Evolutionary conservation across 2,888 invertebrate species (phyloP).

Genomic region (Trypoxylon attenuatum): DNA sequence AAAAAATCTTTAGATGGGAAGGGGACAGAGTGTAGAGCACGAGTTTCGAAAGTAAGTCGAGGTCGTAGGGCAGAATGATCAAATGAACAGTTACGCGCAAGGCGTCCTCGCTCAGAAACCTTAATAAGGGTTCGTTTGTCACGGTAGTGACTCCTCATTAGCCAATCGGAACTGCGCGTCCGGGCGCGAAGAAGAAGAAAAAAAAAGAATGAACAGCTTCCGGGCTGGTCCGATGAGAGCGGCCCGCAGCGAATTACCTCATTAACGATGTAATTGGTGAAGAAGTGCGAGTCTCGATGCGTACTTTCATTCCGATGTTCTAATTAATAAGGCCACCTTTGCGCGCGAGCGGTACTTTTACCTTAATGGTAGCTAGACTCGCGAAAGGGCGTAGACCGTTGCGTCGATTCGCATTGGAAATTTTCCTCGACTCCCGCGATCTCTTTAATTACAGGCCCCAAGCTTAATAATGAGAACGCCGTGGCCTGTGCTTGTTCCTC

Average conservation of each 20-base stretch:
- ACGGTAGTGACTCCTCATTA: slow-evolving; percentile 36
- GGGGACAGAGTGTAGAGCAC: no score
- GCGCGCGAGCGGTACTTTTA: slow-evolving; percentile 1
- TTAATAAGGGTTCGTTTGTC: slow-evolving; percentile 34
- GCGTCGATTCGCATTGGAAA: no score
- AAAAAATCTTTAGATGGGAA: no score
- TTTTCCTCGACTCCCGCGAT: no score
- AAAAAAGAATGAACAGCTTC: slow-evolving; percentile 13
- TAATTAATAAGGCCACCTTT: slow-evolving; percentile 15
- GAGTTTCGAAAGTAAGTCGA: not conserved
- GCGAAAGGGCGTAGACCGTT: no score
- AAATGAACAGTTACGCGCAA: not conserved
- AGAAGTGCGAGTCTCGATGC: slow-evolving; percentile 13
- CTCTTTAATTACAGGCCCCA: no score
- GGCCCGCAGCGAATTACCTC: slow-evolving; percentile 40
- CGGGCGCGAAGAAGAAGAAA: slow-evolving; percentile 14
- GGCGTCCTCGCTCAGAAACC: slow-evolving; percentile 8
- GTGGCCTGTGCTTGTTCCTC: no score
- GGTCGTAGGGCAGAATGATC: not conserved
- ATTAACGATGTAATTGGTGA: slow-evolving; percentile 35
- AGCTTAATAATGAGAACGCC: no score
- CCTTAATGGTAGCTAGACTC: not conserved
- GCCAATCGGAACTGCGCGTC: slow-evolving; percentile 31
- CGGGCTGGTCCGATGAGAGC: slow-evolving; percentile 21
- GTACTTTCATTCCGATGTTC: not conserved